Base-by-base conservation (phyloP, 2,113 vertebrate species). In the Lipophrys pholis region DNA sequence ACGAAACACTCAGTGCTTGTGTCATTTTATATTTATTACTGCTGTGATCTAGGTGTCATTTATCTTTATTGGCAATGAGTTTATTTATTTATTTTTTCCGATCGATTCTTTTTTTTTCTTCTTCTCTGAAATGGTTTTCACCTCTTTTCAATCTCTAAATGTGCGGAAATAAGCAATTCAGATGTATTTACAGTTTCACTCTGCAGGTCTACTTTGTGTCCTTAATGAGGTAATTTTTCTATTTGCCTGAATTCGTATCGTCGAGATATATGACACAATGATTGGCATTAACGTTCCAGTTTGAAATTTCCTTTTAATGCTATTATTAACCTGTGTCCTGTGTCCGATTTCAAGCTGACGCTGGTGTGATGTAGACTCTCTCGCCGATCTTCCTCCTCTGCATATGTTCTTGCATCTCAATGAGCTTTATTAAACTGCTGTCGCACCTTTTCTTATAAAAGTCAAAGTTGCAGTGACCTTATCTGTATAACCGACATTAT, bases 401-500 rank as follows among this genome's bases (percentile, higher is more conserved):
- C 17, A 59, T 65, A 38, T 67, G 35, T 59, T 70, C 40, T 53
- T 62, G 52, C 56, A 75, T 69, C 58, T 55, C 58, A 76, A 83
- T 69, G 14, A 67, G 67, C 46, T 73, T 76, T 84, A 53, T 72
- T 73, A 53, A 81, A 71, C n/a, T 60, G 36, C 66, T 69, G 52
- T 73, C 71, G 40, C 21, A 52, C 49, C 58, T 61, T 78, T 68
- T 72, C 54, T 60, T 46, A 60, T 68, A 67, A 68, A 66, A 81
- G 65, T 68, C 63, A 30, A 30, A 64, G 61, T 70, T 63, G 41
- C 65, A 75, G 48, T 84, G 83, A 85, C 70, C 78, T 89, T 76
- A 89, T 84, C 73, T 73, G 69, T 84, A 69, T 81, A 67, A 43
- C 75, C 76, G 83, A 70, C 72, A 79, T 78, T 81, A 78, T 85